These are phyloP conservation scores for Bradypodion pumilum DNA, from an alignment of 2,797 vertebrate genomes.

Conservation along the genomic window DNA sequence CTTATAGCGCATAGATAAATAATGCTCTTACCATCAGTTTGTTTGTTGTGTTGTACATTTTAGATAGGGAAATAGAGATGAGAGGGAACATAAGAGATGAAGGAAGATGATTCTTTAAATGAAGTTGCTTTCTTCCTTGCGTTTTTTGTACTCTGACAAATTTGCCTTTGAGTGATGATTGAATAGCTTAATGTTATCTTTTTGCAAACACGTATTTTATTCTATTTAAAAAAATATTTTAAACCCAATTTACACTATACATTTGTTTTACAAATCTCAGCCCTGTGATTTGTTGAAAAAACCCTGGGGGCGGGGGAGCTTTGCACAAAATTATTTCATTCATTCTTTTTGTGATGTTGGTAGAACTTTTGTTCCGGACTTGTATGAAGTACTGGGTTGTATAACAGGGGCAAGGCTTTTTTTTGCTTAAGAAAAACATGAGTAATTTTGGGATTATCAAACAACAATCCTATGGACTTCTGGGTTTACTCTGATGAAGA, in stretches of 20 bases:
- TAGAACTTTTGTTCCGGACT: neutral
- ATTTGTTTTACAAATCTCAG: neutral
- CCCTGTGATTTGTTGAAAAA: too few species aligned
- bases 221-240: neutral
- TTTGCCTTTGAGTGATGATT: neutral
- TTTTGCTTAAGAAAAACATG: neutral
- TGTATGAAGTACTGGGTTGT: neutral
- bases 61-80: neutral
- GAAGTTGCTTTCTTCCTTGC: neutral
- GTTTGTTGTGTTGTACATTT: neutral
- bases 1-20: neutral
- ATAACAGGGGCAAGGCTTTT: neutral
- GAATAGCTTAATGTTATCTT: neutral
- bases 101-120: neutral
- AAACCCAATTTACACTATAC: neutral
- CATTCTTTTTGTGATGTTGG: neutral
- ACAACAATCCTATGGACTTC: neutral
- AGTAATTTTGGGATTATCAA: neutral
- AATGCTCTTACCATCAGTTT: neutral
- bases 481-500: neutral
- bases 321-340: neutral
- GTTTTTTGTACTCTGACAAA: too few species aligned
- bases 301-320: neutral
- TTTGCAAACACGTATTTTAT: neutral
- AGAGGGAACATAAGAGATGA: neutral